Evolutionary conservation across 2,888 invertebrate species (phyloP).

Genomic region (Athalia circularis): DNA sequence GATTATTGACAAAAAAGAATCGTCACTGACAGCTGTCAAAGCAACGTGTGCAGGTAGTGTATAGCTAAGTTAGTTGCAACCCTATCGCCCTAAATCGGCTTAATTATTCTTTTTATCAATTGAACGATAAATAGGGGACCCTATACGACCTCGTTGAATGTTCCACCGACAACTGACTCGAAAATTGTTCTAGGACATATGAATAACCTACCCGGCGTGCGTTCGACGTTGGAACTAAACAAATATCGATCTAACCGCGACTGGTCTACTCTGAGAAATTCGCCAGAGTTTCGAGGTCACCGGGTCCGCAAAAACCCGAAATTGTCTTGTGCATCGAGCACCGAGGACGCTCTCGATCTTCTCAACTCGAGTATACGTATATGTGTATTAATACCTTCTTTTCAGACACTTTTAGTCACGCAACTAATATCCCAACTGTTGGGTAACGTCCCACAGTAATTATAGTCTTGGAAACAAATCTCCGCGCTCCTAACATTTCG

Average conservation of each 20-base stretch:
- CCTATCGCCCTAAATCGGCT: too few species aligned
- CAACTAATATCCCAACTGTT: not conserved
- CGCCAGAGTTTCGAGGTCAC: constrained; percentile 64
- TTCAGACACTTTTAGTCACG: not conserved
- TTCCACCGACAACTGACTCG: constrained; percentile 7
- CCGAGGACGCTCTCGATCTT: constrained; percentile 62
- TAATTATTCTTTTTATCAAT: not conserved
- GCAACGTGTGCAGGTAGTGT: too few species aligned
- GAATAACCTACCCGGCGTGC: not conserved
- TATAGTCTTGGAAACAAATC: not conserved
- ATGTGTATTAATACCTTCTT: not conserved
- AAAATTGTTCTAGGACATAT: not conserved
- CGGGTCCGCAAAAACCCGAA: constrained; percentile 55
- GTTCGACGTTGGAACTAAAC: constrained; percentile 41
- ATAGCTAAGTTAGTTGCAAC: too few species aligned
- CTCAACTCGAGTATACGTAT: not conserved
- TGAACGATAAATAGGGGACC: not conserved
- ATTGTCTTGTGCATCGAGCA: constrained; percentile 8
- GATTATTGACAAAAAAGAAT: not conserved
- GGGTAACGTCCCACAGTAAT: not conserved
- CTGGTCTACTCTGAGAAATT: constrained; percentile 46
- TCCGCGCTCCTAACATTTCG: not conserved
- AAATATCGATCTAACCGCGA: constrained; percentile 61
- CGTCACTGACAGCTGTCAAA: not conserved
- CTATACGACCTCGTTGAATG: not conserved